Evolutionary conservation across 2,113 vertebrate genomes (phyloP).

Genomic region (rabbit (Oryctolagus cuniculus)): mOryCun1.1 NC_091434.1:114897001-114897500

Average conservation of each 20-base stretch:
- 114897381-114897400: neutral
- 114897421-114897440: neutral
- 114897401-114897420: neutral
- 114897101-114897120: neutral
- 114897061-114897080: neutral
- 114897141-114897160: neutral
- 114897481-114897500: neutral
- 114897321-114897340: neutral
- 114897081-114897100: neutral
- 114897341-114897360: neutral
- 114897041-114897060: neutral
- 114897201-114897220: neutral
- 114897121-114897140: neutral
- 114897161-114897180: neutral
- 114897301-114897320: neutral
- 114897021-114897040: neutral
- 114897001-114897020: neutral
- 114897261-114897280: neutral
- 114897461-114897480: neutral
- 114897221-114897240: neutral
- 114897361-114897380: neutral
- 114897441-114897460: neutral
- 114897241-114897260: accelerated
- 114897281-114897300: neutral
- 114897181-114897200: neutral